Base-by-base conservation (phyloP, 2,113 vertebrate species). In the Lasiurus cinereus region DNA sequence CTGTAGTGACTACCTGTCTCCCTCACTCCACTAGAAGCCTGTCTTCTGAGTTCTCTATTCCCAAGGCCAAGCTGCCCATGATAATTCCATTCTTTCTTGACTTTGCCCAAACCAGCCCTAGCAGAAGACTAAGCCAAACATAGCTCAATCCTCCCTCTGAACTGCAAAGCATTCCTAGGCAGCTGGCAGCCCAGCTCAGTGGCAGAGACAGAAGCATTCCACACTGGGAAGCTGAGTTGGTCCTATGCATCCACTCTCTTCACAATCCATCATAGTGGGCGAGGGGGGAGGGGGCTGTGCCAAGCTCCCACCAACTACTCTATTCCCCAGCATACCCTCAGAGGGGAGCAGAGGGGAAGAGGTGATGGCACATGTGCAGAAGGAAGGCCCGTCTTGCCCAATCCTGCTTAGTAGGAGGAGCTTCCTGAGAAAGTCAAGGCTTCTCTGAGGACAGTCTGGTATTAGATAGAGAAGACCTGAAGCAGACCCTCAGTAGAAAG, bases 21-120 rank as follows among this genome's bases (percentile, higher is more conserved):
- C 46, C 39, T 95, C 43, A 69, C n/a, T 24, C 69, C 31, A 74
- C 82, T 46, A 13, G 56, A 59, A 70, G 8, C 74, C 36, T 83
- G 22, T 72, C 76, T 84, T 93, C 76, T 64, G 46, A 94, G 29
- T 93, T 83, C 48, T 90, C 64, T 93, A 33, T 52, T 62, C 80
- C 43, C 48, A 91, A 56, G 64, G 46, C 46, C 36, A 74, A 84
- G 70, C 2, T 88, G 33, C 48, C 48, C 33, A 82, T 2, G 62
- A 27, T 0, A 67, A 10, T 93, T 92, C 33, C 19, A 69, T 13
- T 77, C 76, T 70, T 85, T 78, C 62, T 67, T 27, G 43, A 85
- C 50, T 88, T 80, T 95, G 39, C 9, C 88, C 69, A 78, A 91
- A 88, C 19, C 46, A 93, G 76, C 12, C 13, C 46, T 46, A 56